Conservation (phyloP, 2,888 invertebrate genomes). For the Scaptodrosophila latifasciaeformis region DNA sequence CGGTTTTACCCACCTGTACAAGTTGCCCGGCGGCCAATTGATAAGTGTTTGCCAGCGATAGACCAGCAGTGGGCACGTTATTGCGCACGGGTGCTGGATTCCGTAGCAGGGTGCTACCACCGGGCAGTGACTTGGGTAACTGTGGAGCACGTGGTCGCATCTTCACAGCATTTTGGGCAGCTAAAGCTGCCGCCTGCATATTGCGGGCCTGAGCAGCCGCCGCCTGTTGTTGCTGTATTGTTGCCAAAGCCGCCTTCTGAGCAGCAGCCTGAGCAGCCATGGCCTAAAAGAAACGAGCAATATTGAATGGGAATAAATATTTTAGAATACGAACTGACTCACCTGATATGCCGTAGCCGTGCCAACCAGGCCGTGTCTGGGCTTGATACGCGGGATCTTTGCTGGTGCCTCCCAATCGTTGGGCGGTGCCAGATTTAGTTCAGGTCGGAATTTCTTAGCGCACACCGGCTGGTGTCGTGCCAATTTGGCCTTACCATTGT, state of each 20-base stretch:
- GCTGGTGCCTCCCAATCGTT: conserved; percentile 95
- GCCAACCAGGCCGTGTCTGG: conserved; percentile 74
- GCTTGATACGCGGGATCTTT: conserved; percentile 84
- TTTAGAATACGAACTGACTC: neutral
- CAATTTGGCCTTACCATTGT: conserved; percentile 92
- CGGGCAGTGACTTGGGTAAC: conserved; percentile 54
- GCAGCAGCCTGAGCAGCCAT: conserved; percentile 75
- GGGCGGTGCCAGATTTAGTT: conserved; percentile 89
- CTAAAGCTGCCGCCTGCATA: conserved; percentile 71
- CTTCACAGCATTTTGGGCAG: conserved; percentile 71
- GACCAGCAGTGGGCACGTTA: conserved; percentile 67
- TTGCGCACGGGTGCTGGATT: conserved; percentile 66
- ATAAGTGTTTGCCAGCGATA: conserved; percentile 73
- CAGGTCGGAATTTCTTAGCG: conserved; percentile 91
- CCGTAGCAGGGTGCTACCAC: conserved; percentile 56
- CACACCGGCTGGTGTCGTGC: conserved; percentile 91
- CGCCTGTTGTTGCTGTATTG: conserved; percentile 72
- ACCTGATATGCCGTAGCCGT: conserved; percentile 76
- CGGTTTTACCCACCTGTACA: conserved; percentile 70
- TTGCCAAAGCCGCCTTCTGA: conserved; percentile 73
- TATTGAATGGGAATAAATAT: neutral
- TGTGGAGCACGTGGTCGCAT: conserved; percentile 71
- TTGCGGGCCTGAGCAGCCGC: conserved; percentile 70
- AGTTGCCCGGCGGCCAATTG: conserved; percentile 72
- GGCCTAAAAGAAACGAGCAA: conserved; percentile 53